Percentiles rank a stretch among this genome's conserved stretches.
Conservation (phyloP, 1,140 invertebrate genomes). For the Drosophila suzukii region DNA sequence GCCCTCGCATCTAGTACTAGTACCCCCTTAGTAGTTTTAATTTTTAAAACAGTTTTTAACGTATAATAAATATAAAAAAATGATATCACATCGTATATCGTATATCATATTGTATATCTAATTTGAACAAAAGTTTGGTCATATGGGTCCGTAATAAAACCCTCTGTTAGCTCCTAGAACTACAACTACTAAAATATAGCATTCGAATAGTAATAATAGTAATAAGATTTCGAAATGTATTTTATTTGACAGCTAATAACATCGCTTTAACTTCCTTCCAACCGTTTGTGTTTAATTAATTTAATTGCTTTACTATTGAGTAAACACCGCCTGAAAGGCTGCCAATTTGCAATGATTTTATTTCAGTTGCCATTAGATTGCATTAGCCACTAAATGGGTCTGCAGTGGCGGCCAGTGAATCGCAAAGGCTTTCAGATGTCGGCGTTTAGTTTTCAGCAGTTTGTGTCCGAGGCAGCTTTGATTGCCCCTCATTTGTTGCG, state of each 20-base stretch:
- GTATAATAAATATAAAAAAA: too few relatives aligned
- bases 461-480: constrained; percentile 32
- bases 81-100: too few relatives aligned
- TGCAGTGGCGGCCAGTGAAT: constrained; percentile 12
- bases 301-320: constrained; percentile 1
- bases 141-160: too few relatives aligned
- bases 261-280: not conserved
- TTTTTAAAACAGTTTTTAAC: too few relatives aligned
- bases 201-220: too few relatives aligned
- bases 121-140: too few relatives aligned
- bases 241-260: not conserved
- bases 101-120: too few relatives aligned
- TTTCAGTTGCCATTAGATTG: constrained; percentile 10
- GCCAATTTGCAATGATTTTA: constrained; percentile 9
- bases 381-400: constrained; percentile 22
- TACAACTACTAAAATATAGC: too few relatives aligned
- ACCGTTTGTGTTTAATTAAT: not conserved
- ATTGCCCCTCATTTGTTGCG: constrained; percentile 70
- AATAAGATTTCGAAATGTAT: not conserved
- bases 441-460: constrained; percentile 10
- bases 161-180: too few relatives aligned
- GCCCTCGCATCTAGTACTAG: too few relatives aligned
- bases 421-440: constrained; percentile 18
- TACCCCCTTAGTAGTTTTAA: too few relatives aligned
- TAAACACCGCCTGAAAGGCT: not conserved